Evolutionary conservation across 2,797 vertebrate species (phyloP).

Genomic region (Chelon labrosus): DNA sequence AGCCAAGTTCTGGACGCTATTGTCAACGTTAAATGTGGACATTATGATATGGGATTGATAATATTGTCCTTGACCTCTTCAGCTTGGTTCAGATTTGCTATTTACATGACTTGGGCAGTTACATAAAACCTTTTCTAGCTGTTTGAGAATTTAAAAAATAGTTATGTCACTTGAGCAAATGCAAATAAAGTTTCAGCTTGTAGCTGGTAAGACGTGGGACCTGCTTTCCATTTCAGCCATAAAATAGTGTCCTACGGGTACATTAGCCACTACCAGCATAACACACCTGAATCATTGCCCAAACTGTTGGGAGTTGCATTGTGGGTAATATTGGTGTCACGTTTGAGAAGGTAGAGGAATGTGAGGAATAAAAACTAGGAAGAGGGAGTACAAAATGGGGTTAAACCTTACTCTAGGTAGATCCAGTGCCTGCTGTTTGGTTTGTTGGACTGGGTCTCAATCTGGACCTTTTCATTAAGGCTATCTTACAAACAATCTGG

Average conservation of each 20-base stretch:
- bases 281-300: background rate
- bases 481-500: no score
- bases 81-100: background rate
- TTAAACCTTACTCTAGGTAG: no score
- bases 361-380: no score
- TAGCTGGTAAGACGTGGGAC: background rate
- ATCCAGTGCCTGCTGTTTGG: no score
- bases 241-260: background rate
- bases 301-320: background rate
- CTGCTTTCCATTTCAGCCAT: background rate
- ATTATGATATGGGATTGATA: background rate
- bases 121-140: background rate
- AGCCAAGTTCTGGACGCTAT: slow-evolving; percentile 19
- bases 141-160: background rate
- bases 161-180: background rate
- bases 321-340: no score
- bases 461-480: no score
- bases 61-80: background rate
- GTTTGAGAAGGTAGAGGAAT: background rate
- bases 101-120: background rate
- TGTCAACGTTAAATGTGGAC: slow-evolving; percentile 28
- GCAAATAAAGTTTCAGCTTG: background rate
- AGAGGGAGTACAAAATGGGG: no score
- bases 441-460: no score
- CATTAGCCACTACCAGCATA: background rate